Percentiles rank a stretch among this genome's conserved stretches.
phyloP scores from a whole-genome alignment of 1,140 invertebrate species.

The Drosophila gunungcola region DNA sequence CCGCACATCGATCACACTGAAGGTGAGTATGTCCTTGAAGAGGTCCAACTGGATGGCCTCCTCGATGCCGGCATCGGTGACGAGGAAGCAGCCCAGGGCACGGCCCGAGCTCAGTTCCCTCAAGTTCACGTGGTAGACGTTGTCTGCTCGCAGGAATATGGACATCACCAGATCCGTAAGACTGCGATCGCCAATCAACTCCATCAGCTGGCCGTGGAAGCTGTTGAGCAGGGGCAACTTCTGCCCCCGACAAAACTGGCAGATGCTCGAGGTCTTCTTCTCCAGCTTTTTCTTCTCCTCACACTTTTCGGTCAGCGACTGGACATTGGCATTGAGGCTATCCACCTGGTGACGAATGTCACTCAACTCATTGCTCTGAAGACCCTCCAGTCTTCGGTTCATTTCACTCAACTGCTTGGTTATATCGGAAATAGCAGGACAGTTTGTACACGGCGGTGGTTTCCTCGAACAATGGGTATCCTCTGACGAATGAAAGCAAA shows the following conservation, averaged over 20 bases:
- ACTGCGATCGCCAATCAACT: constrained; percentile 23
- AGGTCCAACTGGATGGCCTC: constrained; percentile 48
- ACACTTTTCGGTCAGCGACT: neutral
- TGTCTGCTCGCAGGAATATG: constrained; percentile 59
- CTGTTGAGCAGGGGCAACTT: constrained; percentile 17
- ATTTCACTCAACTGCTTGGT: constrained; percentile 2
- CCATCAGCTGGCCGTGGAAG: constrained; percentile 27
- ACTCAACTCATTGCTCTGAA: neutral
- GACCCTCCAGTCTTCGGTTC: neutral
- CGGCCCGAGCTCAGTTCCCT: constrained; percentile 16
- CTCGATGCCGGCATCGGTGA: constrained; percentile 52
- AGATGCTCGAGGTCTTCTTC: constrained; percentile 34
- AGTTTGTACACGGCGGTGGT: neutral
- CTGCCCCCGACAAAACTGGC: constrained; percentile 43
- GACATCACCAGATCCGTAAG: constrained; percentile 45
- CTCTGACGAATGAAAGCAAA: too few species aligned
- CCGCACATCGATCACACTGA: constrained; percentile 62
- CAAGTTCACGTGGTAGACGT: constrained; percentile 71
- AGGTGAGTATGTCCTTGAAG: constrained; percentile 69
- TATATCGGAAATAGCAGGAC: neutral
- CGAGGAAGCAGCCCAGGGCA: constrained; percentile 62
- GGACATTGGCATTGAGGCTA: neutral
- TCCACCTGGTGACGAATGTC: neutral
- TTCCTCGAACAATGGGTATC: neutral
- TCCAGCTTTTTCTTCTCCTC: neutral